Conservation (phyloP, 2,888 invertebrate species). For the Synanthedon vespiformis region DNA sequence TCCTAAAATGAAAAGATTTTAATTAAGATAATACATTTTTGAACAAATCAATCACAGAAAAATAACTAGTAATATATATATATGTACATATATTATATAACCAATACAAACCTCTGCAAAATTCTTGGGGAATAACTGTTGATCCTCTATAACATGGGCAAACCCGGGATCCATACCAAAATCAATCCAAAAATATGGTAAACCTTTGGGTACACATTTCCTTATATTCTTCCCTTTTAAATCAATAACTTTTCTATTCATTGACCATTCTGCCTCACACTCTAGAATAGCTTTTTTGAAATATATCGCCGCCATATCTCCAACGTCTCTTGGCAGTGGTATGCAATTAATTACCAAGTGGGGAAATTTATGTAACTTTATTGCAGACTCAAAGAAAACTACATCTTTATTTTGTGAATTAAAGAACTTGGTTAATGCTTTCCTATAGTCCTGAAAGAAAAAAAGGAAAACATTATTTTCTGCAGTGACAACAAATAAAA, state of each 20-base stretch:
- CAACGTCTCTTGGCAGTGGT: conserved; percentile 84
- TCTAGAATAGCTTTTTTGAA: conserved; percentile 98
- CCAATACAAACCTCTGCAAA: conserved; percentile 83
- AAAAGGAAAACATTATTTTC: too few species aligned
- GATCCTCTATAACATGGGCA: conserved; percentile 97
- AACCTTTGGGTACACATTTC: conserved; percentile 87
- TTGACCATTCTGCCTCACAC: conserved; percentile 94
- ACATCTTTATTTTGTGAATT: conserved; percentile 79
- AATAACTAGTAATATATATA: background rate
- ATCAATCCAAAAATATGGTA: conserved; percentile 95
- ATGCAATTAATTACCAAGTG: conserved; percentile 93
- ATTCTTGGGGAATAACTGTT: conserved; percentile 83
- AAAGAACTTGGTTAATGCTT: conserved; percentile 84
- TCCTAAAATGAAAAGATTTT: conserved; percentile 67
- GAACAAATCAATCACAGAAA: background rate
- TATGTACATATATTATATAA: background rate
- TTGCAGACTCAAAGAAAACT: conserved; percentile 91
- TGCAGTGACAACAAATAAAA: too few species aligned
- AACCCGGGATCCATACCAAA: conserved; percentile 93
- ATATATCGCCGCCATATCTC: conserved; percentile 93
- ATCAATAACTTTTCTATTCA: conserved; percentile 85
- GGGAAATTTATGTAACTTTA: conserved; percentile 77
- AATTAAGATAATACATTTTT: background rate
- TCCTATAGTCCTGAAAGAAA: conserved; percentile 74
- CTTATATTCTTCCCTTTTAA: conserved; percentile 78